A percentile compares a stretch with the other conserved stretches of the same genome.
These are phyloP conservation scores for Rhagonycha lutea DNA, from an alignment of 2,888 invertebrate species.

Conservation along the genomic window DNA sequence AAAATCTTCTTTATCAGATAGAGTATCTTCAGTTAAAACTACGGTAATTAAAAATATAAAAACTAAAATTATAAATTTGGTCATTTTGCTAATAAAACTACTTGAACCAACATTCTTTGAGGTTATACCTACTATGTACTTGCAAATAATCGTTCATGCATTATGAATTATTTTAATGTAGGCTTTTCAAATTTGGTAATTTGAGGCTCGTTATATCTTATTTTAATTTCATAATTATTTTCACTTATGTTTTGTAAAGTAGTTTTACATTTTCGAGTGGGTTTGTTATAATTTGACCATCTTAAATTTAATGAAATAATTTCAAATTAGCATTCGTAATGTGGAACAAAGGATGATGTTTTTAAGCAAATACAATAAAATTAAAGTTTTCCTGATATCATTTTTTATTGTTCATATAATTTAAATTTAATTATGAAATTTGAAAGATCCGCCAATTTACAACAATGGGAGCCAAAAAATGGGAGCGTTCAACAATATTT, in stretches of 20 bases:
- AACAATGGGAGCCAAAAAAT: background rate
- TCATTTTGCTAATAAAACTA: background rate
- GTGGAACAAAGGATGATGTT: background rate
- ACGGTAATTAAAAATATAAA: background rate
- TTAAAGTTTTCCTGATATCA: background rate
- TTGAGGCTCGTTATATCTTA: background rate
- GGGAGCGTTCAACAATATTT: background rate
- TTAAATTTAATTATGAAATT: background rate
- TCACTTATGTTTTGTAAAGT: background rate
- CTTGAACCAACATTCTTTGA: background rate
- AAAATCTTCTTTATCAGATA: slow-evolving; percentile 4
- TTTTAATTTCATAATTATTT: background rate
- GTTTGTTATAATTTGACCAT: background rate
- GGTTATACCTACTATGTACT: background rate
- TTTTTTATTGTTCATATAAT: background rate
- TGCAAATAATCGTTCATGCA: background rate
- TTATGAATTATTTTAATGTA: background rate
- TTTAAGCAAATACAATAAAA: background rate
- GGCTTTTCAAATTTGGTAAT: background rate
- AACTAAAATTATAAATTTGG: background rate
- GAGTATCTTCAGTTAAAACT: background rate
- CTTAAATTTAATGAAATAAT: background rate
- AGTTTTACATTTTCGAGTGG: background rate
- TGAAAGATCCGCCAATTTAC: background rate
- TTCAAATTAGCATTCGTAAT: background rate